Evolutionary conservation across 2,113 vertebrate species (phyloP).

Genomic region (Vimba vimba): DNA sequence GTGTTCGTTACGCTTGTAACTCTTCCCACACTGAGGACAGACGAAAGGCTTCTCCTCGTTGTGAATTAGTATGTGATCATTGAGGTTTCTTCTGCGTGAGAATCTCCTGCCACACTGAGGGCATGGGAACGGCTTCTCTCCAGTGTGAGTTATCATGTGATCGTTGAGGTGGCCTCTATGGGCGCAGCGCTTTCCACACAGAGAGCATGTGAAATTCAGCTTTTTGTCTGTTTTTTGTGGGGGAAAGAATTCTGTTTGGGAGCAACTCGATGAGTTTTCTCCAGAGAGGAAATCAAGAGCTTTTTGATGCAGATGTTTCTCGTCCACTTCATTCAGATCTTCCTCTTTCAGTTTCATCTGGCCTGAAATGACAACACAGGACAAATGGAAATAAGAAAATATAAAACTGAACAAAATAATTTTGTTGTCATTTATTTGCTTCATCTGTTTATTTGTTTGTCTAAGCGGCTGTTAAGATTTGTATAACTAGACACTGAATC

Average conservation of each 20-base stretch:
- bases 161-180: constrained; percentile 5
- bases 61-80: not conserved
- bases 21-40: not conserved
- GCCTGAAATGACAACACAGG: not conserved
- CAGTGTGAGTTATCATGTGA: not conserved
- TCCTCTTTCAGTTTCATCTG: not conserved
- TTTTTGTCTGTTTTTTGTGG: not conserved
- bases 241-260: not conserved
- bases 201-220: not conserved
- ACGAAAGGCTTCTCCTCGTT: not conserved
- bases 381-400: not conserved
- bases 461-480: not conserved
- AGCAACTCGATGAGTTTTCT: not conserved
- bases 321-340: not conserved
- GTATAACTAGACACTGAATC: not conserved
- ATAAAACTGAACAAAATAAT: not conserved
- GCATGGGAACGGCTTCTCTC: not conserved
- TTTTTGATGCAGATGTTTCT: not conserved
- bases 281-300: not conserved
- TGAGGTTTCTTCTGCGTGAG: not conserved
- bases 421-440: not conserved
- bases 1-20: not conserved
- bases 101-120: constrained; percentile 4
- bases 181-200: not conserved
- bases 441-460: not conserved